Evolutionary conservation across 2,888 invertebrate genomes (phyloP).

Genomic region (Rapana venosa): DNA sequence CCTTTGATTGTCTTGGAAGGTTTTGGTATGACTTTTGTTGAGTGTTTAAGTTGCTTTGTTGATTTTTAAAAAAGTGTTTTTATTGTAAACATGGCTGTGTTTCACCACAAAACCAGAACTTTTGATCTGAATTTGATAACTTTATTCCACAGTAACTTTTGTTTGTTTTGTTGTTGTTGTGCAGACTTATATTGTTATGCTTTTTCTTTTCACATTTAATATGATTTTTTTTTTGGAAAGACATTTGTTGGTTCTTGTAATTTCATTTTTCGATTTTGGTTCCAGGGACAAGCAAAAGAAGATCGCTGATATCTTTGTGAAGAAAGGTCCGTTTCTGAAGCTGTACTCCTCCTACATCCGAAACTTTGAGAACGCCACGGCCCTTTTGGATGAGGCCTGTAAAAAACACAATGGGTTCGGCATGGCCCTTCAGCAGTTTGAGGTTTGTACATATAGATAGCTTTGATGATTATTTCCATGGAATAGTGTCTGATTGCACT

Average conservation of each 20-base stretch:
- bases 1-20: background rate
- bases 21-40: background rate
- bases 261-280: constrained; percentile 9
- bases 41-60: background rate
- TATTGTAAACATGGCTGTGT: no score
- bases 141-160: no score
- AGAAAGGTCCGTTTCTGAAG: constrained; percentile 83
- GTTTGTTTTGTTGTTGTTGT: no score
- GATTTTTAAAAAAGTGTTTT: background rate
- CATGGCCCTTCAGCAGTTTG: constrained; percentile 80
- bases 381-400: constrained; percentile 80
- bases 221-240: no score
- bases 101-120: no score
- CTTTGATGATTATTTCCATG: background rate
- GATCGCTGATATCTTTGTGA: constrained; percentile 82
- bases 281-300: constrained; percentile 76
- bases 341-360: constrained; percentile 81
- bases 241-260: no score
- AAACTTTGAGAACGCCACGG: constrained; percentile 80
- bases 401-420: constrained; percentile 80
- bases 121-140: no score
- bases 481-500: background rate
- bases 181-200: no score
- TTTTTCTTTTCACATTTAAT: no score
- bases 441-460: constrained; percentile 68